phyloP scores from a whole-genome alignment of 2,888 invertebrate genomes.

The Smittia aterrima region DNA sequence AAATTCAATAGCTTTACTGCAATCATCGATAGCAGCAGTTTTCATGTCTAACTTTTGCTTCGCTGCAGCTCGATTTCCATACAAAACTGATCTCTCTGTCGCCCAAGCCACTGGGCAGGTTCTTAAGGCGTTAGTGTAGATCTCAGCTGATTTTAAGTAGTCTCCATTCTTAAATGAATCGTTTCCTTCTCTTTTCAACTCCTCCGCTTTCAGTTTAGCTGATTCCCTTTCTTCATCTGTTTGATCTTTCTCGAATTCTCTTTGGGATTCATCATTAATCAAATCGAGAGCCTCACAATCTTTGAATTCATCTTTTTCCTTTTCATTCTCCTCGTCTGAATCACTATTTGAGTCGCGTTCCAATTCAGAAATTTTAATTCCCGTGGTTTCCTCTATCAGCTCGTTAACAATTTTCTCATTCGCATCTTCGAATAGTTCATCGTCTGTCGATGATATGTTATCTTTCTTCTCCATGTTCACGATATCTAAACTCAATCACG shows the following conservation, averaged over 20 bases:
- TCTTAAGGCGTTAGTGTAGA: slow-evolving; percentile 74
- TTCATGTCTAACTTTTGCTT: slow-evolving; percentile 69
- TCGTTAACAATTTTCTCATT: slow-evolving; percentile 30
- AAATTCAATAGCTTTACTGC: slow-evolving; percentile 78
- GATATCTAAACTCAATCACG: not conserved
- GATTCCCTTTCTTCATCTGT: slow-evolving; percentile 64
- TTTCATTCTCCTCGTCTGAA: not conserved
- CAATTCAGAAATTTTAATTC: not conserved
- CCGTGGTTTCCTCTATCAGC: not conserved
- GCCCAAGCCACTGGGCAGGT: slow-evolving; percentile 71
- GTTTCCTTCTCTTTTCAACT: slow-evolving; percentile 74
- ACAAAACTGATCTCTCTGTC: slow-evolving; percentile 76
- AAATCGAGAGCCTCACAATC: slow-evolving; percentile 48
- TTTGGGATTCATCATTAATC: slow-evolving; percentile 61
- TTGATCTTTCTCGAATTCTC: slow-evolving; percentile 62
- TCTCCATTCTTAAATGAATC: slow-evolving; percentile 67
- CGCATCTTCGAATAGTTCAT: slow-evolving; percentile 43
- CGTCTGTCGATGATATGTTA: slow-evolving; percentile 42
- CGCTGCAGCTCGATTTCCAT: slow-evolving; percentile 84
- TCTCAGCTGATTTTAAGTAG: slow-evolving; percentile 65
- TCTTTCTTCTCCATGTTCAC: slow-evolving; percentile 29
- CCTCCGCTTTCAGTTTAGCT: slow-evolving; percentile 61
- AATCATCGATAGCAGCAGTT: slow-evolving; percentile 77
- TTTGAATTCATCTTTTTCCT: slow-evolving; percentile 19
- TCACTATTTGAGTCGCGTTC: slow-evolving; percentile 28